Evolutionary conservation across 2,888 invertebrate genomes (phyloP), one percentile per base, ranked within the genome.

Genomic region (Protonemura montana): DNA sequence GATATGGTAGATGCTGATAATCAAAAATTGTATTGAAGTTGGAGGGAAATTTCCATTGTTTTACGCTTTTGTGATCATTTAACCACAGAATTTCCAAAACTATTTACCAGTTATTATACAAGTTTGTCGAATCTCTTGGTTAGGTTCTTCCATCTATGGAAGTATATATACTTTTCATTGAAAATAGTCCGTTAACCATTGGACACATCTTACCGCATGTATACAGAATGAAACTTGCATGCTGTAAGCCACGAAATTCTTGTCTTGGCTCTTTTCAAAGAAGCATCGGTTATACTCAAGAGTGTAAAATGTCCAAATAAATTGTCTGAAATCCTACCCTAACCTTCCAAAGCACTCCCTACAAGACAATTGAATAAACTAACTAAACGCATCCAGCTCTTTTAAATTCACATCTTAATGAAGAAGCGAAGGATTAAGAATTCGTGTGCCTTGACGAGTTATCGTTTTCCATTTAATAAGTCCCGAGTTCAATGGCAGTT

Each of bases 401-500:
- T 59, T 59, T 59, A 59, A 59, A 59, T 59, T 59, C 59, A 59
- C 59, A 59, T 59, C 59, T 59, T 82, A 82, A 86, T 86, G 76
- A 86, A 86, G 78, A 85, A 76, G 86, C 41, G 27, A 25, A 26
- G 88, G 88, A 88, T 88, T 87, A 88, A 87, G 87, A 86, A 86
- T 88, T 88, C 88, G 85, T 88, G 59, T 28, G 78, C 16, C 78
- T 81, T 41, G 86, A 85, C 87, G 86, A 87, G 78, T 86, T 87
- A 87, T 87, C 85, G 87, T 59, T 59, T 59, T 59, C 59, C 59
- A 59, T 59, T 59, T 59, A 59, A 59, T 59, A 59, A 59, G 59
- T 78, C n/a, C n/a, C 80, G 88, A 87, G 87, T 88, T 88, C 87
- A 88, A 87, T 88, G 88, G 88, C 88, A 86, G 86, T 88, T 88